Base-by-base conservation (phyloP, 2,797 vertebrate genomes). In the Gila robusta region DNA sequence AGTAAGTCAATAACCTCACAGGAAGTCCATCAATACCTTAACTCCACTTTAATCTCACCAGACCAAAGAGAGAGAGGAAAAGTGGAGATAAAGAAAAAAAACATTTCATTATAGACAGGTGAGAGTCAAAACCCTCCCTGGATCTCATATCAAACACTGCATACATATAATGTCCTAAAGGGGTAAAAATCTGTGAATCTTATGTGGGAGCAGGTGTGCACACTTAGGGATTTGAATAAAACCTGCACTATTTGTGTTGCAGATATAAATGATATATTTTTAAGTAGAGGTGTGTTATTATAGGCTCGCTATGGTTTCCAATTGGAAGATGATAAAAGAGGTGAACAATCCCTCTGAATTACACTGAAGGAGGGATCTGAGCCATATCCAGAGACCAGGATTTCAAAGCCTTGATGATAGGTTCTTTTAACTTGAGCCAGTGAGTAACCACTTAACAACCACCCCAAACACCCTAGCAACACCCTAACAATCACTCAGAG, bases 1-100 rank as follows among this genome's bases (percentile, higher is more conserved):
- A 88, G 78, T 84, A 26, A 87, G 83, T 91, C 87, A 89, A 91
- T 90, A 86, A 87, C 77, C 86, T 78, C 83, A 85, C 78, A 77
- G 81, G 86, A 80, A 79, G 64, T 88, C 78, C 56, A 89, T 89
- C 88, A 89, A 89, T 88, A 90, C 79, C 47, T 86, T 81, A 76
- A 87, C 86, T 88, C 71, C 80, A 59, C 74, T 88, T 78, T 87
- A 90, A 89, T 89, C 87, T 71, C 19, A 52, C 35, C 71, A 77
- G 67, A 59, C 82, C 59, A 23, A 52, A n/a, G 67, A 59, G 52
- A 85, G 32, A 5, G 73, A 77, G 79, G 52, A 37, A 49, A 32
- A 56, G 44, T 14, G 16, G 71, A 80, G 70, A 84, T 37, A 56
- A 83, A 82, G 73, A 88, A 64, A 64, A 49, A 35, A 74, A 73